Base-by-base conservation (phyloP, 2,113 vertebrate species). In the Cottus gobio region DNA sequence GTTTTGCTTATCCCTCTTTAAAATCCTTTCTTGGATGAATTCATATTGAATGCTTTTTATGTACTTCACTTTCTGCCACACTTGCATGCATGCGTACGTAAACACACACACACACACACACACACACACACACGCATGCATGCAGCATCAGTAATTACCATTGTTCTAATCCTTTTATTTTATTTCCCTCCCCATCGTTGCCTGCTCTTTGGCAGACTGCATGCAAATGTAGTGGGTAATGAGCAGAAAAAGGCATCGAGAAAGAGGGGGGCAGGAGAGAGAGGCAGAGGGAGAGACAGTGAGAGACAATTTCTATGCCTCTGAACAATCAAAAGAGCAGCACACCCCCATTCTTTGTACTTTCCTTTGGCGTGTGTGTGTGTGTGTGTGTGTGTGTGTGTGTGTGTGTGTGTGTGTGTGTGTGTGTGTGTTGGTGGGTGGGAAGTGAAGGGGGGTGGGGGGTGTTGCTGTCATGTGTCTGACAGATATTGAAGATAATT, bases 401-500 rank as follows among this genome's bases (percentile, higher is more conserved):
- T 77, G 79, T 68, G 73, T 42, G 77, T 82, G 67, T 77, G 80
- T 85, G 88, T 78, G 75, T 42, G 77, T 82, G 67, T 77, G 80
- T 85, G 88, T 78, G 77, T 82, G 67, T 77, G 80, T 85, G 88
- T 78, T 79, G 82, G 85, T 80, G 77, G 60, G 75, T 66, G 81
- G 75, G 67, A 0, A 64, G 54, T 28, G 54, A 57, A 57, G 24
- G 22, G 56, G 20, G 64, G 10, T 3, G n/a, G 18, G 67, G 63
- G 75, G 36, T 83, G 77, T 87, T 92, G 92, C 93, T 94, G 94
- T 94, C 94, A 94, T 94, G 90, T 92, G 89, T 90, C 93, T 95
- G 94, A 95, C 94, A 94, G 94, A 94, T 95, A 95, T 95, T 95
- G 94, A 93, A 94, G 94, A 94, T 95, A 95, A 95, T 95, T 94